phyloP scores from a whole-genome alignment of 2,113 vertebrate genomes.

The Leucosticte australis region DNA sequence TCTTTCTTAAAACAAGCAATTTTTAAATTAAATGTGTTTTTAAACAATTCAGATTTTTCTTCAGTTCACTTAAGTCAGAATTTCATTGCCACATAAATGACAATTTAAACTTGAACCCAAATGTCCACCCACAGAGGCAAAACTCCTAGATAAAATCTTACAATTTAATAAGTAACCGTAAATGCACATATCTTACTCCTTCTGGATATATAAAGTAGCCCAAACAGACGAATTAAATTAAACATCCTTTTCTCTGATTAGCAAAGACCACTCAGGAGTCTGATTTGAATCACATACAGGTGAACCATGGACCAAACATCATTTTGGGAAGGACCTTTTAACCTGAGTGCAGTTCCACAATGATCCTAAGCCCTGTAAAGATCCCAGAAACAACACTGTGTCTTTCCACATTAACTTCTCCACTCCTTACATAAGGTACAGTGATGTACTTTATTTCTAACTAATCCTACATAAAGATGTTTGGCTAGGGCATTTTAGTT shows the following conservation, averaged over 20 bases:
- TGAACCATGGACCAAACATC: accelerated
- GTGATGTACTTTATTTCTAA: not conserved
- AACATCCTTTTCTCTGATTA: not conserved
- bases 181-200: not conserved
- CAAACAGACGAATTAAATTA: not conserved
- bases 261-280: not conserved
- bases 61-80: not conserved
- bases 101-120: not conserved
- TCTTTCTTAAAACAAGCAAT: not conserved
- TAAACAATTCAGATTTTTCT: not conserved
- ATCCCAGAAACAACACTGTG: not conserved
- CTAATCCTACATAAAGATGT: not conserved
- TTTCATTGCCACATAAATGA: not conserved
- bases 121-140: not conserved
- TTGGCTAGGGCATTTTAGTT: not conserved
- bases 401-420: not conserved
- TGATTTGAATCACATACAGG: not conserved
- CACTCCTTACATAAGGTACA: not conserved
- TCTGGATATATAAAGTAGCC: not conserved
- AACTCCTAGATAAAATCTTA: not conserved
- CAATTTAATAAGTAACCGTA: not conserved
- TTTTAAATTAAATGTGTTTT: not conserved
- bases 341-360: not conserved
- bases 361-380: not conserved
- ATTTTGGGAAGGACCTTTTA: not conserved